Evolutionary conservation across 2,113 vertebrate species (phyloP).

Genomic region (Melanerpes aurifrons): DNA sequence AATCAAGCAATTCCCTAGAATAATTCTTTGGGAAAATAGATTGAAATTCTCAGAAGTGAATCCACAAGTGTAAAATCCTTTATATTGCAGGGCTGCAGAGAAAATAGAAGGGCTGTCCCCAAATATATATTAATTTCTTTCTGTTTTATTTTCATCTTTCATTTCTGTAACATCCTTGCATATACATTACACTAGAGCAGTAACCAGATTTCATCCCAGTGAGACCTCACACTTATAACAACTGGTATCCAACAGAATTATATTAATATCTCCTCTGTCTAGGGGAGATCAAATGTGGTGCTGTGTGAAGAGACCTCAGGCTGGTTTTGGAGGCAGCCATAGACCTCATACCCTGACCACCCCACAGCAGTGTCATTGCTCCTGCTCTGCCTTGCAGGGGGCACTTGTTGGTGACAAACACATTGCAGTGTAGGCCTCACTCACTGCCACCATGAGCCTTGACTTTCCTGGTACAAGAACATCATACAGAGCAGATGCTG

Average conservation of each 20-base stretch:
- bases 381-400: not conserved
- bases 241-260: not conserved
- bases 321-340: not conserved
- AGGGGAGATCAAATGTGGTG: fast-evolving
- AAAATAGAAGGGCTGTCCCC: not conserved
- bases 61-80: not conserved
- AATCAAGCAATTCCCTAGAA: not conserved
- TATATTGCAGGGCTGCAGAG: not conserved
- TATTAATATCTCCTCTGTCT: no score
- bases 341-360: no score
- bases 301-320: fast-evolving
- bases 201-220: not conserved
- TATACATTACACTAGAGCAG: not conserved
- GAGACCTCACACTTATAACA: not conserved
- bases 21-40: not conserved
- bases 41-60: not conserved
- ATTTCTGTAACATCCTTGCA: not conserved
- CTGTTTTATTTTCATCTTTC: not conserved
- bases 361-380: not conserved
- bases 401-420: fast-evolving
- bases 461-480: fast-evolving
- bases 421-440: not conserved
- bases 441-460: not conserved
- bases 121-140: not conserved
- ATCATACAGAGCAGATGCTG: fast-evolving